Evolutionary conservation across 2,797 vertebrate species (phyloP).

Genomic region (Sebastes paucispinis): DNA sequence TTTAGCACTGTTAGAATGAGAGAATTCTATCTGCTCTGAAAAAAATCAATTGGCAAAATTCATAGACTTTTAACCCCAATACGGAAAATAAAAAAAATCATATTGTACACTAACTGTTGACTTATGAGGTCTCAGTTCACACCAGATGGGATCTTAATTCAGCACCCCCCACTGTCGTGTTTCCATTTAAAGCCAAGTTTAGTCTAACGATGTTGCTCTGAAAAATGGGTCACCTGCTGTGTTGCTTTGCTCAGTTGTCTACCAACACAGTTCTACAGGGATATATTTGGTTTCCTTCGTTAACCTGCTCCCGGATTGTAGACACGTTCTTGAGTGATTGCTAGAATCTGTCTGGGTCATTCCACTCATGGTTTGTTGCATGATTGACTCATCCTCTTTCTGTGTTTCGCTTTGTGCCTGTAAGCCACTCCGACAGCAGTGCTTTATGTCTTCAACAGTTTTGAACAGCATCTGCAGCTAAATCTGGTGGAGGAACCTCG

Average conservation of each 20-base stretch:
- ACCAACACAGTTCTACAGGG: not conserved
- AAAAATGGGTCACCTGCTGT: slow-evolving; percentile 56
- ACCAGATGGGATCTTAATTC: slow-evolving; percentile 45
- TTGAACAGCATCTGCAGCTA: slow-evolving; percentile 66
- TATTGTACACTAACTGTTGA: slow-evolving; percentile 15
- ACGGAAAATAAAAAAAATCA: not conserved
- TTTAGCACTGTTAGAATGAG: not conserved
- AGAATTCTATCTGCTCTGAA: not conserved
- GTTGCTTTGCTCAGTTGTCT: slow-evolving; percentile 40
- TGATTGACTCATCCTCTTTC: slow-evolving; percentile 44
- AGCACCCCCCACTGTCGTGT: not conserved
- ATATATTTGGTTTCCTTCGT: slow-evolving; percentile 35
- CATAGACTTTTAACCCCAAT: not conserved
- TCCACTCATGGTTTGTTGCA: slow-evolving; percentile 33
- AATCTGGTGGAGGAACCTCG: slow-evolving; percentile 64
- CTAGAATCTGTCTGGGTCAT: slow-evolving; percentile 43
- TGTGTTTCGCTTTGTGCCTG: slow-evolving; percentile 48
- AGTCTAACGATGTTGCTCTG: slow-evolving; percentile 24
- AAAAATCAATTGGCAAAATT: not conserved
- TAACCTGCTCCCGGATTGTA: slow-evolving; percentile 13
- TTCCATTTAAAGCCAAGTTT: slow-evolving; percentile 32
- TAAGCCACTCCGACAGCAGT: slow-evolving; percentile 59
- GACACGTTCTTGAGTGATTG: slow-evolving; percentile 34
- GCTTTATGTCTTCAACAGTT: slow-evolving; percentile 67
- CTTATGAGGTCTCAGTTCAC: slow-evolving; percentile 28